A percentile compares a stretch with the other conserved stretches of the same genome.
Conservation (phyloP, 2,888 invertebrate genomes). For the Punctoribates punctum region DNA sequence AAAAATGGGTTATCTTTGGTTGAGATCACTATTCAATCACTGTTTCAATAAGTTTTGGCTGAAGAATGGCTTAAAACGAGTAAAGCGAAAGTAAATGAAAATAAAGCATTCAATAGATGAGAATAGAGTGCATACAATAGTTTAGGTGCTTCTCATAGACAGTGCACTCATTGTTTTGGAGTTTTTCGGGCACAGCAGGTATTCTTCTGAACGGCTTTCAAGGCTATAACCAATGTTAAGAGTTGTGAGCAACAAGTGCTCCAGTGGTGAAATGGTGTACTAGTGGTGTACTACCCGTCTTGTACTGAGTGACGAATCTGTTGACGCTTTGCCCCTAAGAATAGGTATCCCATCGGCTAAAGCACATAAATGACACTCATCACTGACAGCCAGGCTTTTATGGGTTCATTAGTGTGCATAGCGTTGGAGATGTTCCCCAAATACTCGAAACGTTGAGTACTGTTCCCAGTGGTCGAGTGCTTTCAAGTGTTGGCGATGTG, state of each 20-base stretch:
- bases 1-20: conserved; percentile 25
- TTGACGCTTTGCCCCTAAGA: conserved; percentile 2
- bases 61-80: conserved; percentile 19
- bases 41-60: conserved; percentile 17
- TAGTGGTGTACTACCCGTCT: no score
- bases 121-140: no score
- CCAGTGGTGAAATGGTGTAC: conserved; percentile 18
- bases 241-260: conserved; percentile 30
- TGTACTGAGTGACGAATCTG: conserved; percentile 31
- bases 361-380: conserved; percentile 35
- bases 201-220: conserved; percentile 30
- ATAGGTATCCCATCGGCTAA: conserved; percentile 35
- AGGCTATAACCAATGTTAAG: conserved; percentile 16
- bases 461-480: background rate
- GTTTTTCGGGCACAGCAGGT: conserved; percentile 30
- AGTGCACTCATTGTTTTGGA: conserved; percentile 20
- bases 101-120: conserved; percentile 19
- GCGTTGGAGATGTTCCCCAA: no score
- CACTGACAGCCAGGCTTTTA: conserved; percentile 31
- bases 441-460: background rate
- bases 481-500: conserved; percentile 10
- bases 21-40: conserved; percentile 11
- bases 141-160: conserved; percentile 35
- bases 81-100: conserved; percentile 32
- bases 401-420: conserved; percentile 31